Conservation (phyloP, 2,797 vertebrate species). For the Coccyzus lansbergi region DNA sequence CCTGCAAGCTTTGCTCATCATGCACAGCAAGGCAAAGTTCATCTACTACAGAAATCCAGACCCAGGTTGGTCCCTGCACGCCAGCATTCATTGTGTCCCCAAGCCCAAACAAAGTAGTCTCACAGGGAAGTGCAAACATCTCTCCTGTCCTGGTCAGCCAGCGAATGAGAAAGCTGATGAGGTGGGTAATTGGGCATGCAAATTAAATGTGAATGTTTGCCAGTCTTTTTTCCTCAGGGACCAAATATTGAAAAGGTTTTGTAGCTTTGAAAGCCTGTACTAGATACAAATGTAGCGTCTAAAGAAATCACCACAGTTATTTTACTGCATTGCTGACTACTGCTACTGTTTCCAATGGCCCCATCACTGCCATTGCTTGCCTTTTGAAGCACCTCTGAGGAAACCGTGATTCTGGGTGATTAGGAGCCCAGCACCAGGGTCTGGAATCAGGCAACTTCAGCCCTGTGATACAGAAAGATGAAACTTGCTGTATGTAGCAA, state of each 20-base stretch:
- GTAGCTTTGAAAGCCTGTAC: not conserved
- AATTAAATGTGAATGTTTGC: not conserved
- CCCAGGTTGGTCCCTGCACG: not conserved
- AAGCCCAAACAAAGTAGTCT: fast-evolving
- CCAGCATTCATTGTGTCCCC: fast-evolving
- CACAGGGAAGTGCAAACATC: not conserved
- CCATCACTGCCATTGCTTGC: not conserved
- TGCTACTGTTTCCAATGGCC: not conserved
- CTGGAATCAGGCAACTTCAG: not conserved
- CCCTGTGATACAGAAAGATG: fast-evolving
- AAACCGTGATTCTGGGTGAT: not conserved
- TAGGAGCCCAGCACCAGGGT: not conserved
- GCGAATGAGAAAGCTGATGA: not conserved
- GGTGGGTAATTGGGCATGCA: not conserved
- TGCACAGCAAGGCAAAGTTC: not conserved
- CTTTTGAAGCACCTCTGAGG: fast-evolving
- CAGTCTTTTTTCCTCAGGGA: not conserved
- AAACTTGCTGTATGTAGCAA: not conserved
- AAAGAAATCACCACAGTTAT: not conserved
- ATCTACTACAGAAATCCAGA: not conserved
- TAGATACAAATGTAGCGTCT: fast-evolving
- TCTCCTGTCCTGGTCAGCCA: not conserved
- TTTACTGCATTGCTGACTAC: not conserved
- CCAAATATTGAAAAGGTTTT: not conserved
- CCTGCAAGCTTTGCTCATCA: not conserved